A percentile compares a stretch with the other conserved stretches of the same genome.
These are phyloP conservation scores for Hydriomena furcata DNA, from an alignment of 2,888 invertebrate genomes.

Conservation along the genomic window DNA sequence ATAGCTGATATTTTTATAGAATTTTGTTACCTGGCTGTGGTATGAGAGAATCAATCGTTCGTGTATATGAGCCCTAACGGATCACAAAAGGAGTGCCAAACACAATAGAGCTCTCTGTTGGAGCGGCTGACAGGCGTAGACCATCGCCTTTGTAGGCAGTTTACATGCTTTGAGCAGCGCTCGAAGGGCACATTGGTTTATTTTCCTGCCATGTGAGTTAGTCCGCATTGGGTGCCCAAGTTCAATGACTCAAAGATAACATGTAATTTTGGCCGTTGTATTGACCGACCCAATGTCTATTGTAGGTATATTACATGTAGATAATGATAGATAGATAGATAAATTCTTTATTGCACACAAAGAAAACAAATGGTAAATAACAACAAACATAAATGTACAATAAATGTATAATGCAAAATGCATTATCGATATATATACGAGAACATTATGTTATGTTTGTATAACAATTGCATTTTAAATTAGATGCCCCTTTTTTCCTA, in stretches of 20 bases:
- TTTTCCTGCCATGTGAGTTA: conserved; percentile 27
- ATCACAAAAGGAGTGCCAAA: conserved; percentile 60
- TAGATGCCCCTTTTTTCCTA: too few species aligned
- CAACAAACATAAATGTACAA: too few species aligned
- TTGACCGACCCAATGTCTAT: background rate
- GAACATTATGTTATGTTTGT: too few species aligned
- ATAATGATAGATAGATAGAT: too few species aligned
- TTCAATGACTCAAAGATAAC: conserved; percentile 7
- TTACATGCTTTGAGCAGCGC: conserved; percentile 52
- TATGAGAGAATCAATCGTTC: conserved; percentile 1
- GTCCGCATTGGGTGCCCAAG: conserved; percentile 18
- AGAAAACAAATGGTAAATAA: too few species aligned
- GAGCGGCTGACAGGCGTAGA: conserved; percentile 54
- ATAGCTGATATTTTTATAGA: background rate
- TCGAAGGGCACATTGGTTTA: conserved; percentile 42
- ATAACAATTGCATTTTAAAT: too few species aligned
- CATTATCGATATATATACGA: too few species aligned
- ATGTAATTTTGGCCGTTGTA: background rate
- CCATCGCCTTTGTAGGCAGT: conserved; percentile 65
- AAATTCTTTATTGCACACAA: too few species aligned
- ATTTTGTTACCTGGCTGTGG: background rate
- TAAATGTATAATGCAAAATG: too few species aligned
- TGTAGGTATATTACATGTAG: too few species aligned
- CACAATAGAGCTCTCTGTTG: conserved; percentile 56
- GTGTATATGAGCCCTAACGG: conserved; percentile 20